These are phyloP conservation scores for Hippasteria phrygiana DNA, from an alignment of 53 echinoderm and acorn worm genomes.

Conservation along the genomic window DNA sequence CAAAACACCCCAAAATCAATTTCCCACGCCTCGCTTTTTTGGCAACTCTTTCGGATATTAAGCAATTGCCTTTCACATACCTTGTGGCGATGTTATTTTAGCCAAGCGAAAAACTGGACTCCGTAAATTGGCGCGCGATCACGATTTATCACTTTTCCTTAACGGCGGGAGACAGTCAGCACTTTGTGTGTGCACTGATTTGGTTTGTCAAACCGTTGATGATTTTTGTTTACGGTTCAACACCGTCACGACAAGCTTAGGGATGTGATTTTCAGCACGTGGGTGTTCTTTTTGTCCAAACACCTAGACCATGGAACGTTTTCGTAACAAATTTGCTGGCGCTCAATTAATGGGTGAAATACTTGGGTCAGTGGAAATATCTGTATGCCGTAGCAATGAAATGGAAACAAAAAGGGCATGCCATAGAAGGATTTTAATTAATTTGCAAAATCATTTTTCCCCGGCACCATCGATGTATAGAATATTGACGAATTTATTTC, in stretches of 20 bases:
- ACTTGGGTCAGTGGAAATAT: not conserved
- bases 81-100: constrained; percentile 67
- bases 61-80: constrained; percentile 15
- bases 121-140: constrained; percentile 16
- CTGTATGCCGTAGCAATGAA: not conserved
- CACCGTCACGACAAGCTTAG: not conserved
- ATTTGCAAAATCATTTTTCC: too few species aligned
- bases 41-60: constrained; percentile 65
- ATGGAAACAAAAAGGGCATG: not conserved
- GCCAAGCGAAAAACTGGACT: constrained; percentile 37
- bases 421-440: not conserved
- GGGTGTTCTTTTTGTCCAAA: constrained; percentile 41
- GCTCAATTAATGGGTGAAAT: constrained; percentile 15
- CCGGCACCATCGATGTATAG: too few species aligned
- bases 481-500: too few species aligned
- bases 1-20: constrained; percentile 6
- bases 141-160: constrained; percentile 42
- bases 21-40: constrained; percentile 64
- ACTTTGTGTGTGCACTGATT: constrained; percentile 28
- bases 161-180: constrained; percentile 29
- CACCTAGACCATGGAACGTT: not conserved
- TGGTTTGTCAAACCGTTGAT: not conserved
- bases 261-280: not conserved
- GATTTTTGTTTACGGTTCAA: constrained; percentile 48
- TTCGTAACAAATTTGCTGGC: constrained; percentile 38